These are phyloP conservation scores for Marcusenius ussheri DNA, from an alignment of 2,113 vertebrate genomes.

Conservation along the genomic window DNA sequence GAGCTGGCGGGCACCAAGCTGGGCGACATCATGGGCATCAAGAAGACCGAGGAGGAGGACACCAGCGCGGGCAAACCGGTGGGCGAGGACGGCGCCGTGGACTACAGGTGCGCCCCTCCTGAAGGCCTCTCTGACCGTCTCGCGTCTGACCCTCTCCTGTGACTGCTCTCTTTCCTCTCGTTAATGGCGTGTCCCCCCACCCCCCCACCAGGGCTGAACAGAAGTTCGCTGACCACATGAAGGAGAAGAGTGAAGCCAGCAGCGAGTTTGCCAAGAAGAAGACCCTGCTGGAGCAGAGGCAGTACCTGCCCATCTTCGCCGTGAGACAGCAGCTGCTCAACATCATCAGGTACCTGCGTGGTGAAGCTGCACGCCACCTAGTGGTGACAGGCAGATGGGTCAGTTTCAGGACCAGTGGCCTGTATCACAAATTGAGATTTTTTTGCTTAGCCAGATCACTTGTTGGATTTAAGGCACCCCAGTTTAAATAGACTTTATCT, in stretches of 20 bases:
- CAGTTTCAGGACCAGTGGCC: neutral
- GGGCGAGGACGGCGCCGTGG: slow-evolving; percentile 87
- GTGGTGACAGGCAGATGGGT: neutral
- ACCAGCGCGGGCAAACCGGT: slow-evolving; percentile 55
- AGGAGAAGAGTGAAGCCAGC: slow-evolving; percentile 84
- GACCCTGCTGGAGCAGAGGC: slow-evolving; percentile 85
- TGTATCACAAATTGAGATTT: too few species aligned
- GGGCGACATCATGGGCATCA: slow-evolving; percentile 96
- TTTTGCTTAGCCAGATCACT: neutral
- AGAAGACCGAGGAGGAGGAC: slow-evolving; percentile 78
- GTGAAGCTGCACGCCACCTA: neutral
- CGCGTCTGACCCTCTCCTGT: neutral
- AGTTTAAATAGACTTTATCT: neutral
- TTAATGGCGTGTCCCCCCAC: neutral
- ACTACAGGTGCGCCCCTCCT: slow-evolving; percentile 74
- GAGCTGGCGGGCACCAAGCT: slow-evolving; percentile 95
- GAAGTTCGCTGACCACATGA: slow-evolving; percentile 98
- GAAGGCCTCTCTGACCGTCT: neutral
- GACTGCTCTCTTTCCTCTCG: neutral
- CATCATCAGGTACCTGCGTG: slow-evolving; percentile 74
- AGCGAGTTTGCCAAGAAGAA: slow-evolving; percentile 97
- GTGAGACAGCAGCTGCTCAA: slow-evolving; percentile 92
- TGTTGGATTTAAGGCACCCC: neutral
- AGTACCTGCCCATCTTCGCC: slow-evolving; percentile 93
- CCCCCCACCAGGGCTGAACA: slow-evolving; percentile 74